Conservation (phyloP, 2,888 invertebrate genomes). For the Eurytoma adleriae region DNA sequence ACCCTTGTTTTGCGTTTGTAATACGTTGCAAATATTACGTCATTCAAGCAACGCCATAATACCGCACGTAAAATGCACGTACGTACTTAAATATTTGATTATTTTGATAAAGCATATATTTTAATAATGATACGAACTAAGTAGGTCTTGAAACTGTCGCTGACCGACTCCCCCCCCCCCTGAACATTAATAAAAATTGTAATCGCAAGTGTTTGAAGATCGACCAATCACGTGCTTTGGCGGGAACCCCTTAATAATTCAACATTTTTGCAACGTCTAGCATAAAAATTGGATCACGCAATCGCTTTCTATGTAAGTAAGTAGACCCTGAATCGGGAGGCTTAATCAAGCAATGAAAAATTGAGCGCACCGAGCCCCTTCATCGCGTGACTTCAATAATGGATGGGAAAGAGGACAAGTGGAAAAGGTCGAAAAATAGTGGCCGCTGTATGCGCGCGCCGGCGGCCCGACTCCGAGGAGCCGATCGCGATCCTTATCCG, state of each 20-base stretch:
- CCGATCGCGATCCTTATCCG: slow-evolving; percentile 5
- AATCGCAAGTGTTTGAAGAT: background rate
- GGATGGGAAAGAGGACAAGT: too few species aligned
- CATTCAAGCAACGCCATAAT: background rate
- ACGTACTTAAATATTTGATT: background rate
- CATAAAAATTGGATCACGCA: background rate
- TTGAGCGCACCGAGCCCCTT: background rate
- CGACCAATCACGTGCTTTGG: slow-evolving; percentile 39
- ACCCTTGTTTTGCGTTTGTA: background rate
- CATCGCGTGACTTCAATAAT: background rate
- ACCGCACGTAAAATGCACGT: background rate
- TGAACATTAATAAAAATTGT: too few species aligned
- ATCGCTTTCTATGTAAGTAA: background rate
- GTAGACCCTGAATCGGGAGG: background rate
- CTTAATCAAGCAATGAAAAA: background rate
- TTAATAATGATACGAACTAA: too few species aligned
- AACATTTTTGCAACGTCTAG: background rate
- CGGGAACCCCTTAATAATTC: slow-evolving; percentile 40
- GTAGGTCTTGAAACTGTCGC: too few species aligned
- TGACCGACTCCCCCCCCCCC: too few species aligned
- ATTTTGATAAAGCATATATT: background rate
- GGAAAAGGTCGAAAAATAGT: too few species aligned
- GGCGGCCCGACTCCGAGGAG: background rate
- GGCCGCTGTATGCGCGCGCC: too few species aligned
- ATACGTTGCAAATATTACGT: background rate